Evolutionary conservation across 2,113 vertebrate species (phyloP).

Genomic region (Notarius quadriscutis): DNA sequence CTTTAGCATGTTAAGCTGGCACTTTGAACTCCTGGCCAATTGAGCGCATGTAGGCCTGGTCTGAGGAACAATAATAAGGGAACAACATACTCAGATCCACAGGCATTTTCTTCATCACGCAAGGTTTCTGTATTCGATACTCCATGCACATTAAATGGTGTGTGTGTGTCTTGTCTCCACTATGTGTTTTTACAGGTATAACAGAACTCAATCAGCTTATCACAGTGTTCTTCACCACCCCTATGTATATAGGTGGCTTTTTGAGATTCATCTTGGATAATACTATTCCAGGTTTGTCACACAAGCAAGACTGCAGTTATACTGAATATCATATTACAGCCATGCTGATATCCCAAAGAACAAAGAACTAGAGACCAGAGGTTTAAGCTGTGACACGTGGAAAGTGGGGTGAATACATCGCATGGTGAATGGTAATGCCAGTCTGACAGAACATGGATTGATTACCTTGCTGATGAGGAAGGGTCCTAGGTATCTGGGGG

Average conservation of each 20-base stretch:
- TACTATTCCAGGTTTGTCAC: slow-evolving; percentile 72
- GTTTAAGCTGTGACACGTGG: no score
- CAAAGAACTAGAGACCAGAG: no score
- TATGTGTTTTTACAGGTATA: slow-evolving; percentile 60
- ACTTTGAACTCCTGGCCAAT: slow-evolving; percentile 47
- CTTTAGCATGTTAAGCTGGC: slow-evolving; percentile 26
- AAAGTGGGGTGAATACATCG: no score
- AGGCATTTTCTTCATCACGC: background rate
- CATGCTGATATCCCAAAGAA: no score
- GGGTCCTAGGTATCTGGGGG: no score
- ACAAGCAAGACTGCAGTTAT: background rate
- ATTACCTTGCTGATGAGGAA: no score
- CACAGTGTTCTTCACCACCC: slow-evolving; percentile 74
- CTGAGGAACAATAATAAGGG: slow-evolving; percentile 8
- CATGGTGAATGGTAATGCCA: no score
- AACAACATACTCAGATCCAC: slow-evolving; percentile 35
- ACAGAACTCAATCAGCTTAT: slow-evolving; percentile 76
- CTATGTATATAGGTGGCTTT: slow-evolving; percentile 79
- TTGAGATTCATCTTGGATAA: slow-evolving; percentile 78
- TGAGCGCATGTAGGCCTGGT: background rate
- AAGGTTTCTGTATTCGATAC: background rate
- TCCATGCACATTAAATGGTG: background rate
- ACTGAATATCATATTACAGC: background rate
- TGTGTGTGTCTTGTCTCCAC: background rate
- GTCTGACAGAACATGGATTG: no score